Conservation (phyloP, 1,140 invertebrate genomes). For the Trypoxylus dichotomus region DNA sequence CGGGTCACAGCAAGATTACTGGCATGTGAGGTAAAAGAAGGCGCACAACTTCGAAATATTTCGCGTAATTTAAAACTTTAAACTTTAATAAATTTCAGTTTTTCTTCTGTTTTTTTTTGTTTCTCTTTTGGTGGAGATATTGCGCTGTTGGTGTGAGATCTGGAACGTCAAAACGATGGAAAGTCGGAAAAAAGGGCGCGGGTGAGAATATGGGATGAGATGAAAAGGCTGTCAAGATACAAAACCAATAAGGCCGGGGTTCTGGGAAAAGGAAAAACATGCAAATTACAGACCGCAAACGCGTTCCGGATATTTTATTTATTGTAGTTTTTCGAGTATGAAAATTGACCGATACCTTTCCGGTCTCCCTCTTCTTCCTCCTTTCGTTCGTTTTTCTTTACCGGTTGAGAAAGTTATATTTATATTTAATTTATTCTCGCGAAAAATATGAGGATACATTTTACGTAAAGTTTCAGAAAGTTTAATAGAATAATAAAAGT, state of each 20-base stretch:
- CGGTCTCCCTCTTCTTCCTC: not conserved
- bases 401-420: slow-evolving; percentile 5
- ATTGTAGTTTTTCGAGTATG: slow-evolving; percentile 25
- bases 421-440: slow-evolving; percentile 22
- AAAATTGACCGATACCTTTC: slow-evolving; percentile 15
- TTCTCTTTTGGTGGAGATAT: not conserved
- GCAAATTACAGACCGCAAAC: slow-evolving; percentile 15
- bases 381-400: not conserved
- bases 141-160: not conserved
- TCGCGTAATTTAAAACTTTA: slow-evolving; percentile 4
- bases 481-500: not conserved
- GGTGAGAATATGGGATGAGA: not conserved
- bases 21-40: not conserved
- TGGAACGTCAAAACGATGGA: not conserved
- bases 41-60: not conserved
- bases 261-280: not conserved
- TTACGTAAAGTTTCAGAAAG: not conserved
- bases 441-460: not conserved
- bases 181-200: not conserved
- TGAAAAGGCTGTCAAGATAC: not conserved
- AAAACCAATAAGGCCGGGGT: slow-evolving; percentile 2
- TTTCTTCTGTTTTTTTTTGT: not conserved
- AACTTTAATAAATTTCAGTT: slow-evolving; percentile 3
- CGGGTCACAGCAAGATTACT: not conserved
- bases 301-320: slow-evolving; percentile 25